Evolutionary conservation across 2,888 invertebrate genomes (phyloP).

Genomic region (Seira sanloemensis): DNA sequence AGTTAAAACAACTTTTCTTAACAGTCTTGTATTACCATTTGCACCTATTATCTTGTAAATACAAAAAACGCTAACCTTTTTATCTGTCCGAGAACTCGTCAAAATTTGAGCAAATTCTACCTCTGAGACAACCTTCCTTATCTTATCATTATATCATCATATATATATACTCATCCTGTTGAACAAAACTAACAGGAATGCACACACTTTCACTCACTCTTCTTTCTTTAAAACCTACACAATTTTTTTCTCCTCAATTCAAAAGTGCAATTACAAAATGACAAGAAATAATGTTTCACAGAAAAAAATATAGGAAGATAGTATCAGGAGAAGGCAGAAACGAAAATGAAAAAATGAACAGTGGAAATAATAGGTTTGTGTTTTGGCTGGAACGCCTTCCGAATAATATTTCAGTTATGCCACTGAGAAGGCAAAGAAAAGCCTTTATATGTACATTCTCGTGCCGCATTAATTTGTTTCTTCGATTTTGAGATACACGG

Average conservation of each 20-base stretch:
- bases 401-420: not conserved
- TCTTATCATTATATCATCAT: not conserved
- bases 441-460: not conserved
- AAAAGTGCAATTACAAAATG: too few species aligned
- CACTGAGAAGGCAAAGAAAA: too few species aligned
- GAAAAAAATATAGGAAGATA: not conserved
- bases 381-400: conserved; percentile 10
- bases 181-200: conserved; percentile 3
- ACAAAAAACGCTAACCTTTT: too few species aligned
- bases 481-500: not conserved
- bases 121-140: too few species aligned
- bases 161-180: too few species aligned
- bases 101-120: too few species aligned
- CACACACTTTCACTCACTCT: conserved; percentile 3
- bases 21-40: too few species aligned
- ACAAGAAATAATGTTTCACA: not conserved
- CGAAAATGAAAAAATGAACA: not conserved
- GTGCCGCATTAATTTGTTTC: conserved; percentile 13
- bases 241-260: not conserved
- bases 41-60: not conserved
- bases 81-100: too few species aligned
- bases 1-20: not conserved
- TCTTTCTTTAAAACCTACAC: conserved; percentile 3
- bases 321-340: not conserved
- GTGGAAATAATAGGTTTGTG: conserved; percentile 12